These are phyloP conservation scores for Lepeophtheirus nordmannii DNA, from an alignment of 2,888 invertebrate species.

Conservation along the genomic window DNA sequence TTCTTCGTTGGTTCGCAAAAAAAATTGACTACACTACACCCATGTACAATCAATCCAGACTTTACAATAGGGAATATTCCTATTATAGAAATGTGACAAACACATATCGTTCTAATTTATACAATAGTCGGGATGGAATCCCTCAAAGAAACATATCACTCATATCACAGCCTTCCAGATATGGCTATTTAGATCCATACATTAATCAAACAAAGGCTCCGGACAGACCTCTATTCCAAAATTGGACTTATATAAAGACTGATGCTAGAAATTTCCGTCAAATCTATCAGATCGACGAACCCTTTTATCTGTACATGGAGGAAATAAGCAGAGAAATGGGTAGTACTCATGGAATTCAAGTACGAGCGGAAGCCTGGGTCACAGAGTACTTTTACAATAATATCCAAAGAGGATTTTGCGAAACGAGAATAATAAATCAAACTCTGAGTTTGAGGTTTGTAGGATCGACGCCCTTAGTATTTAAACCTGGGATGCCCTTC, in stretches of 20 bases:
- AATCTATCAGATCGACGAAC: constrained; percentile 6
- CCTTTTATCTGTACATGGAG: constrained; percentile 23
- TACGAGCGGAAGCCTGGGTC: constrained; percentile 37
- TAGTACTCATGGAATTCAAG: constrained; percentile 19
- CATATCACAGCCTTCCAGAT: constrained; percentile 13
- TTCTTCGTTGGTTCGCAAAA: constrained; percentile 31
- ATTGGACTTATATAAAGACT: constrained; percentile 20
- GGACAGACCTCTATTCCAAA: constrained; percentile 17
- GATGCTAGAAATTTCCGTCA: constrained; percentile 7
- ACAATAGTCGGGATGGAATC: constrained; percentile 19
- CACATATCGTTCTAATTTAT: constrained; percentile 14
- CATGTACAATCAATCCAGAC: constrained; percentile 19
- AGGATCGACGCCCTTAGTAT: constrained; percentile 78
- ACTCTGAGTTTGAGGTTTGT: constrained; percentile 65
- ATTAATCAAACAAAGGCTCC: constrained; percentile 3
- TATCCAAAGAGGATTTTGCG: constrained; percentile 66
- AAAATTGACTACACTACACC: constrained; percentile 22
- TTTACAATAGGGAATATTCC: constrained; percentile 12
- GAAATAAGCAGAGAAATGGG: constrained; percentile 3
- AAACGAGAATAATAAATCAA: constrained; percentile 72
- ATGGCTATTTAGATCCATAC: constrained; percentile 23
- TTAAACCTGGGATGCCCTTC: constrained; percentile 86
- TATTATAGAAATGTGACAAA: constrained; percentile 21
- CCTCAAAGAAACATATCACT: constrained; percentile 11
- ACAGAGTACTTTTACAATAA: constrained; percentile 75